Base-by-base conservation (phyloP, 2,888 invertebrate species). In the Lasioglossum zephyrum region DNA sequence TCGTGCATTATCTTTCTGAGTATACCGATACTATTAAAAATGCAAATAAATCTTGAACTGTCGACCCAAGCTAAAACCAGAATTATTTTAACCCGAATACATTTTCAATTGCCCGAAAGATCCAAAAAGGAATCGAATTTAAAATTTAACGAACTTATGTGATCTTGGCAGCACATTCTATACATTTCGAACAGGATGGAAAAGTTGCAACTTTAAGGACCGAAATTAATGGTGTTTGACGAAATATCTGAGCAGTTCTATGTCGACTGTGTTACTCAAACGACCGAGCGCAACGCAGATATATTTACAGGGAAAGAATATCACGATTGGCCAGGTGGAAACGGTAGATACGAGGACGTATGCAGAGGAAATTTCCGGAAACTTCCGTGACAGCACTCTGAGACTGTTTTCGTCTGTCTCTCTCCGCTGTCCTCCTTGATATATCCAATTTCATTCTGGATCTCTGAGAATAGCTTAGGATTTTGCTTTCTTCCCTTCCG, bases 381-480 rank as follows among this genome's bases (percentile, higher is more conserved):
- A 85, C 73, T 77, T 74, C 53, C 77, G 86, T 81, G 86, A 81
- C 86, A 81, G 86, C 72, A 86, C 85, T 84, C 77, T 41, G 85
- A 73, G 85, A 84, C 77, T 70, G 79, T 74, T 76, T 77, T 72
- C 75, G 69, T 39, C 79, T 84, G 77, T 73, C 77, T 80, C 63
- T 80, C 72, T 63, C 73, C 66, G 36, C 85, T 78, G 86, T 80
- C 81, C 85, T 73, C 66, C 81, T 85, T 85, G 85, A 86, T 81
- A 85, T 85, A 86, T 85, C 82, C 86, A 85, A 79, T 83, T 85
- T 86, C 82, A 83, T 82, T 76, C 81, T 81, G 75, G 77, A 84
- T 86, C 57, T 81, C 78, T 31, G 80, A 81, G 82, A 86, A 85
- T 81, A 66, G 85, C 85, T 86, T 85, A 84, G 86, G 80, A 84